Base-by-base conservation (phyloP, 2,113 vertebrate species). In the Indicator indicator region DNA sequence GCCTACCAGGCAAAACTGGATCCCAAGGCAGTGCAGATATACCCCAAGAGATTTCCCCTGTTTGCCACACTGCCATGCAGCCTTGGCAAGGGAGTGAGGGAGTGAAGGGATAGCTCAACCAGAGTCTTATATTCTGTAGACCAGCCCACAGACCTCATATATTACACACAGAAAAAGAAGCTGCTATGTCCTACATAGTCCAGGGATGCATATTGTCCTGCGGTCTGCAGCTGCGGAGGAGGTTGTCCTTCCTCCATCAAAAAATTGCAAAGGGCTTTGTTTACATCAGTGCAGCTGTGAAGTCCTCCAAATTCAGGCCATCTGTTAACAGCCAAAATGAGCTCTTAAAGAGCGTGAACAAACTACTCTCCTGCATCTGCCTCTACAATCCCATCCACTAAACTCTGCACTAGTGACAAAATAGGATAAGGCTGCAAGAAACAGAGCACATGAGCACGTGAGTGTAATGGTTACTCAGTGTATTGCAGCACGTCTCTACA, bases 251-350 rank as follows among this genome's bases (percentile, higher is more conserved):
- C 58, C 88, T 83, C 12, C 68, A n/a, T 69, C 83, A 82, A 84
- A 75, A 44, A 80, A 20, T 12, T 1, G 0, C 16, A 0, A 5
- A 70, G 68, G n/a, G 38, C 33, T 93, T 85, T 89, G 92, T 79
- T 92, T 83, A 88, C 76, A 77, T 83, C 89, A 55, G 5, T 30
- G 89, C 89, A 96, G 93, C 92, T 94, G 90, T 71, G 71, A 94
- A 85, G 42, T 83, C 60, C 62, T 46, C 33, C 89, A 86, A 83
- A 89, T 52, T 73, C 69, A 40, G 89, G 58, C 89, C 92, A 96
- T 91, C 65, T 92, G 82, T 23, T 81, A 16, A 46, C 88, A 93
- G 69, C 82, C 69, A 59, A 69, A 89, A 86, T 17, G 75, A 91
- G 56, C 40, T 94, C 65, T 62, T 69, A 72, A 92, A 63, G 7